These are phyloP conservation scores for Argyrosomus regius DNA, from an alignment of 2,797 vertebrate species.

Conservation along the genomic window DNA sequence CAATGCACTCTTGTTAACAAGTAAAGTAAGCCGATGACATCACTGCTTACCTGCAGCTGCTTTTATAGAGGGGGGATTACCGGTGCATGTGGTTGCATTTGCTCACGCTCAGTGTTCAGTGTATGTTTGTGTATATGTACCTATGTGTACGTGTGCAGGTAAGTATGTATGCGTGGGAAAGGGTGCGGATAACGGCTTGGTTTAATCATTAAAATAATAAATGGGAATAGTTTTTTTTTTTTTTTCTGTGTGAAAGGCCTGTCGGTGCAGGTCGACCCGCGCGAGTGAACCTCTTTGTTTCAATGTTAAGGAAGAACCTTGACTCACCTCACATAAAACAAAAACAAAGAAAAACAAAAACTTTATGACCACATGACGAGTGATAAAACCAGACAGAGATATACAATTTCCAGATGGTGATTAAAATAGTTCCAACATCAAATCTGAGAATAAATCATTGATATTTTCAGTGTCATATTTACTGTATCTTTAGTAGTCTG, in stretches of 20 bases:
- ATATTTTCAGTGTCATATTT: slow-evolving; percentile 7
- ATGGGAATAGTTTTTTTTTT: slow-evolving; percentile 31
- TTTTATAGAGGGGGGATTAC: slow-evolving; percentile 69
- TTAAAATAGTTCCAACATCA: slow-evolving; percentile 24
- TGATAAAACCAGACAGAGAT: slow-evolving; percentile 31
- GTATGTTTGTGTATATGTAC: neutral
- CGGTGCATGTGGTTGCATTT: slow-evolving; percentile 52
- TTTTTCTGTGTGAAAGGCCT: slow-evolving; percentile 33
- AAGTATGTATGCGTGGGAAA: slow-evolving; percentile 36
- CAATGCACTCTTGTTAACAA: slow-evolving; percentile 69
- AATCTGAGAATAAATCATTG: slow-evolving; percentile 15
- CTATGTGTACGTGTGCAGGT: neutral
- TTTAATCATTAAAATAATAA: slow-evolving; percentile 66
- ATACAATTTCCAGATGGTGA: slow-evolving; percentile 36
- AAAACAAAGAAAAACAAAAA: neutral
- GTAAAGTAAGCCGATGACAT: slow-evolving; percentile 70
- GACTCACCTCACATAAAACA: neutral
- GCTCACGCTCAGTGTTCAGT: neutral
- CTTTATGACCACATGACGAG: slow-evolving; percentile 12
- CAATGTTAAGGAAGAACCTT: slow-evolving; percentile 18
- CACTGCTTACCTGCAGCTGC: slow-evolving; percentile 73
- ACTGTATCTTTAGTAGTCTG: slow-evolving; percentile 8
- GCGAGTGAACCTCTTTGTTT: slow-evolving; percentile 34
- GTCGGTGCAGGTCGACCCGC: slow-evolving; percentile 59
- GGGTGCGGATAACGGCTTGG: slow-evolving; percentile 42